These are phyloP conservation scores for Heliconius hortense DNA, from an alignment of 2,888 invertebrate genomes.

Conservation along the genomic window DNA sequence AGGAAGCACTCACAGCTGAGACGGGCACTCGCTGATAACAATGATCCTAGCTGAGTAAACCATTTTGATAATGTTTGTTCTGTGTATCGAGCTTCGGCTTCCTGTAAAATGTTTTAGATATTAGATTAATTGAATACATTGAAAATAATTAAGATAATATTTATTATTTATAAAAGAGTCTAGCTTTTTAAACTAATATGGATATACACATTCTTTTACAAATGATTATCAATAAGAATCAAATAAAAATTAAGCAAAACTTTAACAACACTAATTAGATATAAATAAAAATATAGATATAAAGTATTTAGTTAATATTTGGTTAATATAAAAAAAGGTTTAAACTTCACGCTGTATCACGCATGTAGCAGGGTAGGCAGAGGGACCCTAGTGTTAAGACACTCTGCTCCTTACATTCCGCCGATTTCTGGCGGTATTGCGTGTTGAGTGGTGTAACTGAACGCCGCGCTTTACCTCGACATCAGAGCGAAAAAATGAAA, in stretches of 20 bases:
- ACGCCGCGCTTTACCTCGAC: not conserved
- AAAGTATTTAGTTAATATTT: too few relatives aligned
- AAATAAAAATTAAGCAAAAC: too few relatives aligned
- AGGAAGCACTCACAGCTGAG: constrained; percentile 87
- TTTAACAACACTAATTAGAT: too few relatives aligned
- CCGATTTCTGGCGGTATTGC: not conserved
- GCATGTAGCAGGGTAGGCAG: not conserved
- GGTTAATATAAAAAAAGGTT: not conserved
- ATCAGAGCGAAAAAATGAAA: not conserved
- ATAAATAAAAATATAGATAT: too few relatives aligned
- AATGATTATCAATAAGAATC: too few relatives aligned
- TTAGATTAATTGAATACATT: not conserved
- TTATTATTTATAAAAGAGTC: too few relatives aligned
- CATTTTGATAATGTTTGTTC: constrained; percentile 80
- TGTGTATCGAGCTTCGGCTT: constrained; percentile 79
- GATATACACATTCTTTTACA: too few relatives aligned
- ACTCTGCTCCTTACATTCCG: not conserved
- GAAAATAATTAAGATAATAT: not conserved
- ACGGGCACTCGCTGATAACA: constrained; percentile 82
- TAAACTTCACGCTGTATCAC: not conserved
- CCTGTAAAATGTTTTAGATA: constrained; percentile 52
- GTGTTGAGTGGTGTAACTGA: not conserved
- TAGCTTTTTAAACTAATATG: too few relatives aligned
- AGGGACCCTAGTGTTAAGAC: not conserved
- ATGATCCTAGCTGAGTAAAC: constrained; percentile 84